A percentile compares a stretch with the other conserved stretches of the same genome.
phyloP scores from a whole-genome alignment of 2,888 invertebrate genomes.

The Keiferia lycopersicella region DNA sequence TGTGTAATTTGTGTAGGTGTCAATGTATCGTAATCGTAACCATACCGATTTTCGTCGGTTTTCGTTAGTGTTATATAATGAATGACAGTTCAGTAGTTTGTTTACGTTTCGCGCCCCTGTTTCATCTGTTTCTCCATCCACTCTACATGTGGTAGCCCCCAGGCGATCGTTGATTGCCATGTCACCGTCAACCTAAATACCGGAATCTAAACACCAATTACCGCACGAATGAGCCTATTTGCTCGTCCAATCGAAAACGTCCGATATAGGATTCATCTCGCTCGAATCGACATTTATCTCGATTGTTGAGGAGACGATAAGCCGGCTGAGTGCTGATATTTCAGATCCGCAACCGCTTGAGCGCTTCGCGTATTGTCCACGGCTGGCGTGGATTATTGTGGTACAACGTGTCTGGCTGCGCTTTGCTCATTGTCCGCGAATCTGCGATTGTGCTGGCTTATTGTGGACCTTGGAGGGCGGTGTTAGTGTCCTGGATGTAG shows the following conservation, averaged over 20 bases:
- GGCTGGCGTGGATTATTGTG: constrained; percentile 34
- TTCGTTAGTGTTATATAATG: constrained; percentile 7
- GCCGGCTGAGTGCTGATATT: constrained; percentile 49
- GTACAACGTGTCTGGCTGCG: constrained; percentile 33
- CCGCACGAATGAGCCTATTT: constrained; percentile 13
- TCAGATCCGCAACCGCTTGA: constrained; percentile 53
- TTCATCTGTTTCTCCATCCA: constrained; percentile 13
- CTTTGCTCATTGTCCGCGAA: constrained; percentile 30
- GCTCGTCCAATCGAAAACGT: constrained; percentile 34
- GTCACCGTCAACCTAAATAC: constrained; percentile 17
- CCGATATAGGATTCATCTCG: constrained; percentile 53
- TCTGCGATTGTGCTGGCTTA: constrained; percentile 41
- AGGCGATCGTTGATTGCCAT: not conserved
- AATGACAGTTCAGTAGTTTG: constrained; percentile 12
- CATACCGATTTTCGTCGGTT: not conserved
- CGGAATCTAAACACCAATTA: constrained; percentile 16
- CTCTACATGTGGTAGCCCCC: constrained; percentile 6
- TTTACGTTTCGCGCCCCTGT: constrained; percentile 1
- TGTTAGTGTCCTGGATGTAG: constrained; percentile 30
- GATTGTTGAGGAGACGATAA: constrained; percentile 57
- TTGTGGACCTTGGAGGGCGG: constrained; percentile 45
- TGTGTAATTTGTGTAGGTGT: constrained; percentile 3
- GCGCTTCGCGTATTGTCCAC: constrained; percentile 45
- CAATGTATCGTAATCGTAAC: not conserved
- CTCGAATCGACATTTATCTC: constrained; percentile 53